These are phyloP conservation scores for Sinocyclocheilus anophthalmus DNA, from an alignment of 2,113 vertebrate genomes.

Conservation along the genomic window DNA sequence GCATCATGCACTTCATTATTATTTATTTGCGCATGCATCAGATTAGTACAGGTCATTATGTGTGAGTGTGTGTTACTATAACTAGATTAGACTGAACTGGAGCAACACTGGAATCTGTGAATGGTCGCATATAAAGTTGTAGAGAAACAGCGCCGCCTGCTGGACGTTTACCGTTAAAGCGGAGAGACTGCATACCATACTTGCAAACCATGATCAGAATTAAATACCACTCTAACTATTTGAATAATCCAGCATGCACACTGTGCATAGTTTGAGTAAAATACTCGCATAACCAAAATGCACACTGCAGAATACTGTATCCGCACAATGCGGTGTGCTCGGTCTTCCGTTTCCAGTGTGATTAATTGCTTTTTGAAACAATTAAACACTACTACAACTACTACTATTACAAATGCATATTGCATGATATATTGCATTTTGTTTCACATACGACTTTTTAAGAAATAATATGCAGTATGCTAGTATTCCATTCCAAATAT, in stretches of 20 bases:
- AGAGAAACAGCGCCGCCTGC: constrained; percentile 63
- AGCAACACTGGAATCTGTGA: not conserved
- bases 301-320: too few species aligned
- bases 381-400: too few species aligned
- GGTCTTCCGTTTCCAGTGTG: not conserved
- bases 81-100: not conserved
- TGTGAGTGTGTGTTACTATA: not conserved
- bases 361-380: not conserved
- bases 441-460: not conserved
- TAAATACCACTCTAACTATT: not conserved
- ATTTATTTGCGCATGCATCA: not conserved
- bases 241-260: not conserved
- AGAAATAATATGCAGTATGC: not conserved
- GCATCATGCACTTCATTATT: not conserved
- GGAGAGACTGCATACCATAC: not conserved
- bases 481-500: not conserved
- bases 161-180: constrained; percentile 35
- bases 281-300: not conserved
- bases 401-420: not conserved
- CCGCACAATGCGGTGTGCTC: too few species aligned
- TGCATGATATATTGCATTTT: not conserved
- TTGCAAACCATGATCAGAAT: not conserved
- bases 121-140: not conserved
- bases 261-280: not conserved
- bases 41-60: not conserved